phyloP scores from a whole-genome alignment of 2,888 invertebrate genomes.

The Caradrina kadenii region DNA sequence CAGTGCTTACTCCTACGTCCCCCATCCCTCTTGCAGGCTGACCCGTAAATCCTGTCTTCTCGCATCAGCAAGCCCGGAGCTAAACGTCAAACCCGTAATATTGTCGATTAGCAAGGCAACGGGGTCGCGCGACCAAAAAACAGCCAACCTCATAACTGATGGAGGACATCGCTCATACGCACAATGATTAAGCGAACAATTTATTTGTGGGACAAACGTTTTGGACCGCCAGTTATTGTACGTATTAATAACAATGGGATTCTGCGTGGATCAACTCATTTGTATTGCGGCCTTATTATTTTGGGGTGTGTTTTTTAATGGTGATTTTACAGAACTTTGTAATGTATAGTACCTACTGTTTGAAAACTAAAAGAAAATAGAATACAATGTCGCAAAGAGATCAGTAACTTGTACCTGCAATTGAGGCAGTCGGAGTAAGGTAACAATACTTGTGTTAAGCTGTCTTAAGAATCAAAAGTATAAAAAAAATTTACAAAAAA shows the following conservation, averaged over 20 bases:
- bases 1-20: not conserved
- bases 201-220: conserved; percentile 76
- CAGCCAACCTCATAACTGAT: conserved; percentile 71
- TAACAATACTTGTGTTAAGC: no score
- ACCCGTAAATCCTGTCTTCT: conserved; percentile 55
- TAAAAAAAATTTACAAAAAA: no score
- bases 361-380: no score
- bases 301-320: conserved; percentile 15
- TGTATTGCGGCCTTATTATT: conserved; percentile 50
- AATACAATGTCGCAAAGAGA: no score
- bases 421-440: no score
- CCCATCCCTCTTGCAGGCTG: conserved; percentile 19
- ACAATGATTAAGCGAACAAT: conserved; percentile 80
- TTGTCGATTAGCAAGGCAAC: conserved; percentile 75
- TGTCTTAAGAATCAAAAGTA: no score
- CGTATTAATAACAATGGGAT: conserved; percentile 59
- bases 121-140: conserved; percentile 74
- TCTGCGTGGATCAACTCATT: conserved; percentile 60
- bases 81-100: conserved; percentile 73
- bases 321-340: not conserved
- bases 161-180: conserved; percentile 77
- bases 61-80: conserved; percentile 61
- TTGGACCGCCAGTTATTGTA: conserved; percentile 61
- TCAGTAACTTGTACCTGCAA: no score
- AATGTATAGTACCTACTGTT: not conserved